These are phyloP conservation scores for Otis tarda DNA, from an alignment of 2,113 vertebrate genomes.

Conservation along the genomic window DNA sequence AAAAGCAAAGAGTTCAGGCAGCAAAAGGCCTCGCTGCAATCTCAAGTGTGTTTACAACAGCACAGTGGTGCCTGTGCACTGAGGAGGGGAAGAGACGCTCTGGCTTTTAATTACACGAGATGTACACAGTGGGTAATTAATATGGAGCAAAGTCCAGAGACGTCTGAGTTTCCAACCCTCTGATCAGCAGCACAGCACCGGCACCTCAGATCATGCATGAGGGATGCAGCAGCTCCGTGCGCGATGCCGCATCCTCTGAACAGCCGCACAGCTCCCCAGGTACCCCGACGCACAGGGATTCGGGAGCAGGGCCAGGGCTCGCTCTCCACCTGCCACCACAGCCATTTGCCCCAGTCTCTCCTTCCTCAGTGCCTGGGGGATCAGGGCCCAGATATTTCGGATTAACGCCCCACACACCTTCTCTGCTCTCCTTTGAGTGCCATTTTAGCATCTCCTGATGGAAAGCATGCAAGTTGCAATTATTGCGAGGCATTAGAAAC, in stretches of 20 bases:
- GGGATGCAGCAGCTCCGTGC: not conserved
- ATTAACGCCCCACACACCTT: not conserved
- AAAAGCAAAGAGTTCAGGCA: constrained; percentile 34
- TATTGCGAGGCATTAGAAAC: not conserved
- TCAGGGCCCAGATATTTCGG: not conserved
- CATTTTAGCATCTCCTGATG: not conserved
- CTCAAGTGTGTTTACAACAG: constrained; percentile 7
- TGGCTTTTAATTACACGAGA: constrained; percentile 38
- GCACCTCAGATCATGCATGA: rapidly evolving
- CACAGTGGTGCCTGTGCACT: not conserved
- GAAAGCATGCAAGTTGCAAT: not conserved
- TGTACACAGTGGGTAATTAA: not conserved
- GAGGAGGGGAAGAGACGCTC: not conserved
- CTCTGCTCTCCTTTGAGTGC: not conserved
- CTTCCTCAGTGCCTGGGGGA: not conserved
- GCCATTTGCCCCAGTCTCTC: not conserved
- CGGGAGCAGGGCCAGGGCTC: rapidly evolving
- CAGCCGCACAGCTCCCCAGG: not conserved
- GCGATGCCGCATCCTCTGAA: not conserved
- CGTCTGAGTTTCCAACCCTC: not conserved
- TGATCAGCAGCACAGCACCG: rapidly evolving
- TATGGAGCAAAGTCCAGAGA: not conserved
- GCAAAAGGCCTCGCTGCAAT: not conserved
- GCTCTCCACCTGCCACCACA: not conserved
- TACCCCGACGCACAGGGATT: rapidly evolving